These are phyloP conservation scores for Helicoverpa armigera DNA, from an alignment of 1,140 invertebrate genomes.

Conservation along the genomic window DNA sequence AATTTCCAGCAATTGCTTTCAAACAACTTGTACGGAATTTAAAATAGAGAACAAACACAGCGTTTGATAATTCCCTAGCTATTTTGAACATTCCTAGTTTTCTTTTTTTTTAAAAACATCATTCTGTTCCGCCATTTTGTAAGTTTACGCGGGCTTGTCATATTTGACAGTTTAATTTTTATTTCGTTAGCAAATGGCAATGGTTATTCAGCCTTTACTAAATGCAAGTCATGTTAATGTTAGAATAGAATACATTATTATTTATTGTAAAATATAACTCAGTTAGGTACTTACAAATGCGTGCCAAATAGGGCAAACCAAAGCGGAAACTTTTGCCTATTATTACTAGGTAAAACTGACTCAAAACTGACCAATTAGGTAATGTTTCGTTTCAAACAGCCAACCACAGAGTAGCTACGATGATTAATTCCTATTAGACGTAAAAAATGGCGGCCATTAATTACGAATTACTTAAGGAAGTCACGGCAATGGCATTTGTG, in stretches of 20 bases:
- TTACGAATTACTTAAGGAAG: no score
- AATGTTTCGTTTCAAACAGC: constrained; percentile 32
- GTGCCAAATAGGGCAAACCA: constrained; percentile 5
- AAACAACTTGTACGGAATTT: constrained; percentile 18
- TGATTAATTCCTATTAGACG: constrained; percentile 45
- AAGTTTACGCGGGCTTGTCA: neutral
- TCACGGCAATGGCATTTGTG: constrained; percentile 19
- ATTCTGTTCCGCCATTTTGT: constrained; percentile 10
- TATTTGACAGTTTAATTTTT: neutral
- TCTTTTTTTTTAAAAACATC: neutral
- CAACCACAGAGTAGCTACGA: constrained; percentile 37
- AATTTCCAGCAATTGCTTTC: constrained; percentile 21
- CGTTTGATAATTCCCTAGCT: neutral
- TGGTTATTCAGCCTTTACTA: constrained; percentile 2
- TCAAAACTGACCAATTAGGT: constrained; percentile 50
- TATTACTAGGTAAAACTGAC: constrained; percentile 41
- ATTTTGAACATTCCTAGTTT: neutral
- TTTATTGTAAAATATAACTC: no score
- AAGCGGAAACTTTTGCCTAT: constrained; percentile 34
- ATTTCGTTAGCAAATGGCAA: constrained; percentile 3
- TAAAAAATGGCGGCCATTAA: constrained; percentile 47
- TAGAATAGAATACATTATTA: neutral
- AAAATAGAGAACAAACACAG: neutral
- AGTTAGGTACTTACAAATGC: neutral
- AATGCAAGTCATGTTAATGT: constrained; percentile 18